Percentiles rank a stretch among this genome's conserved stretches.
phyloP scores from a whole-genome alignment of 2,113 vertebrate species.

The Actenoides lindsayi region DNA sequence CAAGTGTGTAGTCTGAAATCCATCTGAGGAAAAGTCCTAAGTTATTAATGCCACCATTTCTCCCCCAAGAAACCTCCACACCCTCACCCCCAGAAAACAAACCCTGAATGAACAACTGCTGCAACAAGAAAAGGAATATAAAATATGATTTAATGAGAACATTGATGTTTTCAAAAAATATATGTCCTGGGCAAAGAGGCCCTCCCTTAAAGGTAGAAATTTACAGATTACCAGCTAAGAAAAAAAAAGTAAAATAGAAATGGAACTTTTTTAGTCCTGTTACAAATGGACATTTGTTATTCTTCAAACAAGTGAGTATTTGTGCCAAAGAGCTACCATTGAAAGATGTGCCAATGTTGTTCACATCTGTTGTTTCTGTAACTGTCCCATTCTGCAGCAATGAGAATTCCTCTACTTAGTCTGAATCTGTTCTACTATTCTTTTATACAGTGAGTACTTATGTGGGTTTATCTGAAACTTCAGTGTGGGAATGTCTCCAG shows the following conservation, averaged over 20 bases:
- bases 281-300: conserved; percentile 35
- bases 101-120: neutral
- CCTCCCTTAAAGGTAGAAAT: neutral
- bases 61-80: neutral
- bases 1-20: neutral
- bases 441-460: neutral
- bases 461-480: neutral
- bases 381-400: neutral
- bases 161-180: neutral
- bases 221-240: neutral
- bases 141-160: neutral
- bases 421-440: conserved; percentile 15
- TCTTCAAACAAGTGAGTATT: conserved; percentile 16
- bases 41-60: fast-evolving
- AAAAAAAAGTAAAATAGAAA: neutral
- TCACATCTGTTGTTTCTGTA: conserved; percentile 35
- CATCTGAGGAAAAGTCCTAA: neutral
- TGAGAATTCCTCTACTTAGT: neutral
- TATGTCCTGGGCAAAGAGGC: neutral
- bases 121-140: neutral
- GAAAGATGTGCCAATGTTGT: conserved; percentile 1
- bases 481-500: neutral
- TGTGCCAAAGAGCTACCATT: conserved; percentile 20
- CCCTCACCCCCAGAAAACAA: fast-evolving
- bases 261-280: neutral